These are phyloP conservation scores for Drosophila nasuta DNA, from an alignment of 1,140 invertebrate species.

Conservation along the genomic window DNA sequence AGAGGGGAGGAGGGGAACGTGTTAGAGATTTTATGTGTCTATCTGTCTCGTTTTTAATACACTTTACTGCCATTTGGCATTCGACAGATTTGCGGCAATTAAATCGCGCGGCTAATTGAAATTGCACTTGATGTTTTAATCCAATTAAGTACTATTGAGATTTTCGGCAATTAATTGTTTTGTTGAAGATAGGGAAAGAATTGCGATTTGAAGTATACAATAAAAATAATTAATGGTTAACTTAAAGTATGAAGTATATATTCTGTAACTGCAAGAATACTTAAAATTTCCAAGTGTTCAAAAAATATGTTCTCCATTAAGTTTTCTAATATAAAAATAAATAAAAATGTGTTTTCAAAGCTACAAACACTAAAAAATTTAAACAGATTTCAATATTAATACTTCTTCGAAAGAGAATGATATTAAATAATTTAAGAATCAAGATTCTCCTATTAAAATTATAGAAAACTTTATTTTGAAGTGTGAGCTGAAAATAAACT, in stretches of 20 bases:
- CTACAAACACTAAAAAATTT: too few species aligned
- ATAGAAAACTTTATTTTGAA: too few species aligned
- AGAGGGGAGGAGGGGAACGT: conserved; percentile 12
- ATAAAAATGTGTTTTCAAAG: too few species aligned
- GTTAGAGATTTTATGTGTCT: conserved; percentile 47
- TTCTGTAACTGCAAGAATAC: not conserved
- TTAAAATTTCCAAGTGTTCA: not conserved
- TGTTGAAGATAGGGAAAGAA: not conserved
- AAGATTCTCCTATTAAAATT: too few species aligned
- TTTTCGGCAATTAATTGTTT: conserved; percentile 36
- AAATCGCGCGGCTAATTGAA: conserved; percentile 74
- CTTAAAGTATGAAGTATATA: too few species aligned
- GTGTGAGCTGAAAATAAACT: too few species aligned
- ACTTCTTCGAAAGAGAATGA: too few species aligned
- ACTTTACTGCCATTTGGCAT: conserved; percentile 76
- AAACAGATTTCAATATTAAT: too few species aligned
- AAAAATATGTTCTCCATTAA: too few species aligned
- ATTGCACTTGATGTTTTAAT: conserved; percentile 69
- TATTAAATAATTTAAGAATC: too few species aligned
- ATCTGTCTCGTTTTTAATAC: conserved; percentile 74
- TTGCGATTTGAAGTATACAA: too few species aligned
- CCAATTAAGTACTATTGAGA: conserved; percentile 60
- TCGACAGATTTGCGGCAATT: conserved; percentile 63
- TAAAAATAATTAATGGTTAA: not conserved
- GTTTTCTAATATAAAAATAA: too few species aligned